Base-by-base conservation (phyloP, 2,888 invertebrate species). In the Crossocerus cetratus region DNA sequence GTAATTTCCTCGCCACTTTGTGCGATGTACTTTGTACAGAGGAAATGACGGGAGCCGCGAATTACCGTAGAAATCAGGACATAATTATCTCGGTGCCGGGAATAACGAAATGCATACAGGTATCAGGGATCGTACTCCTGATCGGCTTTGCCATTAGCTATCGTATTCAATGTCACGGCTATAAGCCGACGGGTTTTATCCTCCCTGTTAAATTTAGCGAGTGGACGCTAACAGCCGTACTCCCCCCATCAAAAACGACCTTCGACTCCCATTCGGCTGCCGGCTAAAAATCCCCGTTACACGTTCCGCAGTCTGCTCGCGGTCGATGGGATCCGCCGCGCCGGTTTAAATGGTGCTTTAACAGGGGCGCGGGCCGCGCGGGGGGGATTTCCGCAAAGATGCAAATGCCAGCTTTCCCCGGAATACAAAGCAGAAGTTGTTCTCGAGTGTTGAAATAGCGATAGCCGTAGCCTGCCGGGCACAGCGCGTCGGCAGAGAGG, bases 361-460 rank as follows among this genome's bases (percentile, higher is more conserved):
- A 49, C 49, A 14, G 5, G 14, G 49, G 49, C 16, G n/a, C 11
- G 49, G 13, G 49, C 5, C 49, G 49, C 5, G 49, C 32, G 32
- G 11, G 32, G 11, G 32, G 16, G 49, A 14, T 16, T 49, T 16
- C 16, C 4, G 16, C 49, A 49, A 49, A 49, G 49, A 49, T 49
- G 49, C 49, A 49, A 49, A 49, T 49, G 49, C 49, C 4, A 49
- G 49, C 49, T 49, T 13, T 49, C 3, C 16, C 3, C 49, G 49
- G 49, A 49, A 49, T 49, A 49, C 49, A 16, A 49, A 49, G 49
- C 49, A 49, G 16, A 49, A 49, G 49, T 49, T 49, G 49, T 14
- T 49, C 16, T 4, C 5, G 16, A 49, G 49, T 49, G 14, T 49
- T 49, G 16, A 16, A 49, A 49, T 49, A 49, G 49, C 14, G 49